phyloP scores from a whole-genome alignment of 2,797 vertebrate species.

The Hylomyscus alleni region DNA sequence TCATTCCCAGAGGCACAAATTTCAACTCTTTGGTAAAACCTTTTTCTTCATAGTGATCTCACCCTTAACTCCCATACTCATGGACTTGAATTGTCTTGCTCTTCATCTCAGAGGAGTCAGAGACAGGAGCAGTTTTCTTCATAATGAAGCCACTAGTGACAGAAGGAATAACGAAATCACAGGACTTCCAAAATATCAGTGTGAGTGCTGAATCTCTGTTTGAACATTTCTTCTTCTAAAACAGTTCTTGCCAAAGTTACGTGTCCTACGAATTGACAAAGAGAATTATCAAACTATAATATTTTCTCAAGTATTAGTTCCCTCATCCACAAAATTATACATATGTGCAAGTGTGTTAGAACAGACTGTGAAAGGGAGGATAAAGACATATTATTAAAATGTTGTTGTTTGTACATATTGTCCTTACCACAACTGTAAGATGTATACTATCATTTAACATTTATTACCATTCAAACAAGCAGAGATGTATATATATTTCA shows the following conservation, averaged over 20 bases:
- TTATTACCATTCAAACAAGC: background rate
- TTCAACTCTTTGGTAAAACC: conserved; percentile 32
- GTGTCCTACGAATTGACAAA: background rate
- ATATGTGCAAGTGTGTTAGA: background rate
- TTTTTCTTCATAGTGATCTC: background rate
- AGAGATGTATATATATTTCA: background rate
- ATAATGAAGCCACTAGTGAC: background rate
- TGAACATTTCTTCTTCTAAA: conserved; percentile 21
- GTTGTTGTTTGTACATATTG: background rate
- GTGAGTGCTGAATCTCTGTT: background rate
- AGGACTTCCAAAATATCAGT: background rate
- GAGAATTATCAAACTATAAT: background rate
- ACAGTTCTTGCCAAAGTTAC: background rate
- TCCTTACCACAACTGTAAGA: background rate
- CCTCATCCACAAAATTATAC: conserved; percentile 1
- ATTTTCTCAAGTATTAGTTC: conserved; percentile 31
- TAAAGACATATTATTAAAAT: background rate
- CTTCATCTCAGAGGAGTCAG: conserved; percentile 6
- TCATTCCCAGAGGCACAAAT: conserved; percentile 45
- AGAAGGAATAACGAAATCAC: background rate
- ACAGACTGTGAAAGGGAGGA: background rate
- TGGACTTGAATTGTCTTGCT: conserved; percentile 1
- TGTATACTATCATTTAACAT: background rate
- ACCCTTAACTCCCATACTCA: background rate
- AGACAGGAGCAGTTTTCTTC: background rate